Base-by-base conservation (phyloP, 1,140 invertebrate genomes). In the Himalopsyche phryganea region DNA sequence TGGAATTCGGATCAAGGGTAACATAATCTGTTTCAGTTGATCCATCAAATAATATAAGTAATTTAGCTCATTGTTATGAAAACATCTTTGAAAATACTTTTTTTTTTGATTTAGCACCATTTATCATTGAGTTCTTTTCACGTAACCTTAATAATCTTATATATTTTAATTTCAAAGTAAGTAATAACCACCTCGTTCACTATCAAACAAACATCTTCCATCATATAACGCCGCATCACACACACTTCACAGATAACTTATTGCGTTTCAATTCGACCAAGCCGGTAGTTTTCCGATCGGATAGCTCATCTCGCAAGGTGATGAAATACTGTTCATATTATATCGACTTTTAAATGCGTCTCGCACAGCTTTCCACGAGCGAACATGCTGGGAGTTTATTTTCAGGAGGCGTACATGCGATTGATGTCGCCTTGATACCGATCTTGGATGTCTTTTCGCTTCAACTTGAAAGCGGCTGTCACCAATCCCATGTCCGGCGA, bases 391-490 rank as follows among this genome's bases (percentile, higher is more conserved):
- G 13, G 18, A 23, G 33, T 52, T 51, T 55, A 65, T 14, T 78
- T 81, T 91, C 88, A 91, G 80, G 88, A 91, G 56, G 88, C 86
- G 73, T 98, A 98, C 91, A 98, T 94, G 60, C 87, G 79, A 68
- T 92, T 90, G 67, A 98, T 94, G 72, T 94, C 90, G 51, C 86
- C 81, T 71, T 92, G 85, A 78, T 96, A 98, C 66, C 86, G 83
- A 54, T 96, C 89, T 73, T 97, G 91, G 53, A 98, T 95, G 67
- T 93, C 89, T 82, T 95, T 96, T 61, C 96, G 83, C 75, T 96
- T 96, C 61, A 98, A 80, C 78, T 98, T 98, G 74, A 98, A 94
- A 40, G 96, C 95, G 63, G 96, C 96, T 11, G 96, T 98, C 0
- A 92, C 93, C n/a, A 98, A 82, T 35, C 94, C 95, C 83, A 90